phyloP scores from a whole-genome alignment of 2,888 invertebrate genomes.

The Ornithoptera priamus region DNA sequence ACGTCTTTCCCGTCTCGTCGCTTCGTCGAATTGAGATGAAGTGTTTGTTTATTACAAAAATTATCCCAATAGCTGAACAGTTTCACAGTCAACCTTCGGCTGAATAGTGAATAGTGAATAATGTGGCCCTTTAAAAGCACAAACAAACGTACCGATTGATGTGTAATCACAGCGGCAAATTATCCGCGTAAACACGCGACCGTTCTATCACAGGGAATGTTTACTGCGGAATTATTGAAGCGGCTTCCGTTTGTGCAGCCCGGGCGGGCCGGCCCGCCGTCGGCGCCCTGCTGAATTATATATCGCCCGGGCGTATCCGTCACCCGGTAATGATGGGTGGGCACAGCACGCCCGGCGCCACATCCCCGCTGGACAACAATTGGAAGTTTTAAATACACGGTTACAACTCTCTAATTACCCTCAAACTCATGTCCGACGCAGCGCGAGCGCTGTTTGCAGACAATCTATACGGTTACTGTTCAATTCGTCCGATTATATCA shows the following conservation, averaged over 20 bases:
- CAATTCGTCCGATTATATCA: no score
- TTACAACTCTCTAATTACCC: neutral
- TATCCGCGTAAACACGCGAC: slow-evolving; percentile 1
- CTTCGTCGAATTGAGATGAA: no score
- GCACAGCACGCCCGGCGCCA: neutral
- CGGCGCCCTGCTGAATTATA: slow-evolving; percentile 37
- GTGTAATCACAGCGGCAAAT: slow-evolving; percentile 14
- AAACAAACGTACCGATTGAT: slow-evolving; percentile 1
- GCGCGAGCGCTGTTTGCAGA: neutral
- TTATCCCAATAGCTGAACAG: neutral
- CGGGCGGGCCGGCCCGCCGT: slow-evolving; percentile 32
- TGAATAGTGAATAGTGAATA: no score
- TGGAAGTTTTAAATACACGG: slow-evolving; percentile 11
- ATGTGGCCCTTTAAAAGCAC: neutral
- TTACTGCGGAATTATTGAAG: slow-evolving; percentile 38
- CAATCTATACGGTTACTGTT: no score
- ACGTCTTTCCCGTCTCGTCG: no score
- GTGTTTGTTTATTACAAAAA: no score
- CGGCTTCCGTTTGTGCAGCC: slow-evolving; percentile 12
- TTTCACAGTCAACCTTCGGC: no score
- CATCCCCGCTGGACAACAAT: neutral
- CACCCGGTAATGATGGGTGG: slow-evolving; percentile 28
- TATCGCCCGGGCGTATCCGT: slow-evolving; percentile 27
- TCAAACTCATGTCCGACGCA: neutral
- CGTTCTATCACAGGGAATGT: slow-evolving; percentile 32